Base-by-base conservation (phyloP, 2,888 invertebrate genomes). In the Eumerus sabulonum region DNA sequence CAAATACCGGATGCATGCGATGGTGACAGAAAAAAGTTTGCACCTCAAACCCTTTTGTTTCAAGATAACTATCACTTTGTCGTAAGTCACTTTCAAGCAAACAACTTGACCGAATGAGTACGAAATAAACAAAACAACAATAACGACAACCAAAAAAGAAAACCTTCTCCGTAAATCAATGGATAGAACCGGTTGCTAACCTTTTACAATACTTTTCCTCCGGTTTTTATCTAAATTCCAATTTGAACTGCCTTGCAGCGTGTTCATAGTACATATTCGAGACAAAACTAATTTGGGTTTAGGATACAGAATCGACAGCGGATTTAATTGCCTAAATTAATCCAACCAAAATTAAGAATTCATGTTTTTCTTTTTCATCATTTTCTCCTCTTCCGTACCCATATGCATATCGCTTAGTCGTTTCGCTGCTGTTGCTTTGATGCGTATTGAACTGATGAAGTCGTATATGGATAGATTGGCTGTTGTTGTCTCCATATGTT, bases 281-380 rank as follows among this genome's bases (percentile, higher is more conserved):
- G 19, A 45, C 36, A 38, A n/a, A 40, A 66, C 47, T 13, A 48
- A 56, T 42, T 42, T 63, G 16, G 42, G 51, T 51, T 42, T 44
- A 50, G 27, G 42, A 62, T 35, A 48, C 19, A 38, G 48, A 67
- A 67, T 44, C 57, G 42, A 67, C 48, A 57, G 42, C 42, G 45
- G 42, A 48, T 50, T 57, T 67, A 67, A 67, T 57, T 57, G 42
- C 36, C 54, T 13, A 63, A 71, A 71, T 63, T 63, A 56, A 63
- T 63, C 56, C 54, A 63, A 44, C 35, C 12, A 18, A 71, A 63
- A 62, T 56, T 63, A 50, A 54, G 27, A 63, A 63, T 62, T 70
- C 70, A 66, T 56, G 47, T 56, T 66, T 40, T 16, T 12, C 17
- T 35, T 9, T 11, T 14, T 9, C 11, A 48, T 17, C 12, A 16